Base-by-base conservation (phyloP, 2,113 vertebrate species). In the Pimephales promelas region DNA sequence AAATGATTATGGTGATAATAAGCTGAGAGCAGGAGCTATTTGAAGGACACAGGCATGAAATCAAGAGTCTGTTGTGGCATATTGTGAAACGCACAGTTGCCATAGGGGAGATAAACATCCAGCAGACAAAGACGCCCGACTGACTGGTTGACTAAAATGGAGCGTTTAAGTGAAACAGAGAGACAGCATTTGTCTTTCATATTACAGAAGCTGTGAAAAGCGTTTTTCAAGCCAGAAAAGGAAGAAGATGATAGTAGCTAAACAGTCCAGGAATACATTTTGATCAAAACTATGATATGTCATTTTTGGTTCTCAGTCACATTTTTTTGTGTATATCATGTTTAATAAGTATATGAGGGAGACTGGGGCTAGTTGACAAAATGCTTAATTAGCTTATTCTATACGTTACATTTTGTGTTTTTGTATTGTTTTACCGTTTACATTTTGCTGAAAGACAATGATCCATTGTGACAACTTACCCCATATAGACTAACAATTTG, bases 91-190 rank as follows among this genome's bases (percentile, higher is more conserved):
- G 49, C 56, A 20, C 56, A 24, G 75, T 59, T 59, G 54, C 13
- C 75, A 45, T 36, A 62, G 56, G 36, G 52, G 56, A 61, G 36
- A 62, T 45, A 34, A 59, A n/a, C 22, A 78, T 78, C n/a, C 56
- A 62, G n/a, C 22, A 78, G 56, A 59, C 54, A 78, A 78, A 62
- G 76, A 45, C 13, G 56, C 57, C 56, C 1, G 36, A 62, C 76
- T 78, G 76, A 45, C 76, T 62, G 76, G 61, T 78, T 78, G 75
- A 78, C 56, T 78, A 18, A 78, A 78, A 78, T 62, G 61, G 76
- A 45, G 56, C 56, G 1, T 57, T 59, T 78, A 45, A 62, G 56
- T 6, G 36, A 61, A 62, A 62, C 75, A 40, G 75, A 78, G 14
- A 76, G 20, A 36, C 54, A 61, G 75, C 56, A 24, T 47, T 79